Evolutionary conservation across 2,113 vertebrate genomes (phyloP).

Genomic region (Talpa occidentalis): DNA sequence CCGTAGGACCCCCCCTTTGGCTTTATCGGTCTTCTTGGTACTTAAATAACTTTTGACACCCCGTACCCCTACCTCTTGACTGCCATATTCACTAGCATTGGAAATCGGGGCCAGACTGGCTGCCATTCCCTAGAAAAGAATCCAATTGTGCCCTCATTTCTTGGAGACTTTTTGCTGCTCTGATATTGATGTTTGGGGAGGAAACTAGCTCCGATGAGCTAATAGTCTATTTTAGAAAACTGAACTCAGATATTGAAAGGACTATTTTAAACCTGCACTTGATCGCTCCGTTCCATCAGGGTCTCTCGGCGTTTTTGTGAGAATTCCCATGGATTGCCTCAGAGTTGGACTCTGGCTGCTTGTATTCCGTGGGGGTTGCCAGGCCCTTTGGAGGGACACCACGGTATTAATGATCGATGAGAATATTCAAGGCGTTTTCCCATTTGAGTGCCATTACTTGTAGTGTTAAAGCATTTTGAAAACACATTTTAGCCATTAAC

Average conservation of each 20-base stretch:
- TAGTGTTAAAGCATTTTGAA: conserved; percentile 70
- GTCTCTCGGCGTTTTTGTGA: neutral
- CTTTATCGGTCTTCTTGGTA: neutral
- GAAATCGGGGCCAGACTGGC: neutral
- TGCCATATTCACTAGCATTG: neutral
- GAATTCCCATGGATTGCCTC: conserved; percentile 45
- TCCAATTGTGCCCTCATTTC: conserved; percentile 27
- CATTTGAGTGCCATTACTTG: conserved; percentile 68
- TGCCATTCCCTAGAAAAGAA: neutral
- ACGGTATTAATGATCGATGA: conserved; percentile 62
- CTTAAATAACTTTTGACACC: neutral
- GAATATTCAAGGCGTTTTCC: conserved; percentile 64
- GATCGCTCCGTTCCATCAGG: conserved; percentile 22
- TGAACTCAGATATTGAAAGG: conserved; percentile 58
- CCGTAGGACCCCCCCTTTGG: neutral
- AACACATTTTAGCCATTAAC: conserved; percentile 80
- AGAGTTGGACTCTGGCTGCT: neutral
- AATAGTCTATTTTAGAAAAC: conserved; percentile 65
- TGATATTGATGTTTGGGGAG: conserved; percentile 27
- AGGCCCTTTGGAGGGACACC: conserved; percentile 35
- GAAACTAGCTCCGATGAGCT: conserved; percentile 63
- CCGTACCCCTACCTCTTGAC: neutral
- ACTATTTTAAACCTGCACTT: conserved; percentile 39
- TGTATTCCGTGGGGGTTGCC: neutral
- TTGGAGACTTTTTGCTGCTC: conserved; percentile 29